Evolutionary conservation across 1,140 invertebrate genomes (phyloP).

Genomic region (Tyrophagus putrescentiae): DNA sequence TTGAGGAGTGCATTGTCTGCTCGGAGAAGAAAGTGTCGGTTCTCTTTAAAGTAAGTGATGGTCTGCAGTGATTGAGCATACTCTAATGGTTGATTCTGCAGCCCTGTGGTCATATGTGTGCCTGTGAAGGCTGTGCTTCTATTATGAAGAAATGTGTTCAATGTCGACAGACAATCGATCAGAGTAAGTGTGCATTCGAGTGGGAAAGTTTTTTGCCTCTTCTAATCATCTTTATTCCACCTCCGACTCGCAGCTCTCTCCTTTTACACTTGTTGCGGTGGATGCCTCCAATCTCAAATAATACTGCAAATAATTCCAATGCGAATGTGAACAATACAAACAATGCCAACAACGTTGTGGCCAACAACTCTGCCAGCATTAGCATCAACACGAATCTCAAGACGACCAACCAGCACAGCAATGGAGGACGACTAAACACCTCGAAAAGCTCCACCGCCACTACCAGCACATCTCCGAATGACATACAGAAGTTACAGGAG

Average conservation of each 20-base stretch:
- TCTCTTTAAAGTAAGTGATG: conserved; percentile 48
- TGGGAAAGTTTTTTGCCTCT: neutral
- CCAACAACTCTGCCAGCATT: conserved; percentile 24
- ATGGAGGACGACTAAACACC: conserved; percentile 32
- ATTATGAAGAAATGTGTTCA: conserved; percentile 94
- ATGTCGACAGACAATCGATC: conserved; percentile 72
- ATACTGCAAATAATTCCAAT: neutral
- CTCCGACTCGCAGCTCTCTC: conserved; percentile 40
- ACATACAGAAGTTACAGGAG: conserved; percentile 85
- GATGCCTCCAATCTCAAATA: conserved; percentile 22
- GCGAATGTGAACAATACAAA: neutral
- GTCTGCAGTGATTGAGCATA: neutral
- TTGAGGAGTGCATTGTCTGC: conserved; percentile 90
- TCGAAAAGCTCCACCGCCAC: conserved; percentile 80
- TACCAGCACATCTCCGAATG: conserved; percentile 51
- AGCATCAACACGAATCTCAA: conserved; percentile 10
- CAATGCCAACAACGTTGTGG: neutral
- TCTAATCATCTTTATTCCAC: neutral
- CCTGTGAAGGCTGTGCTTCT: conserved; percentile 74
- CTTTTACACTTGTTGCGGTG: conserved; percentile 48
- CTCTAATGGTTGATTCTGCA: neutral
- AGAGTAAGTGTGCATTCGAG: conserved; percentile 27
- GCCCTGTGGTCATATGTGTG: conserved; percentile 87
- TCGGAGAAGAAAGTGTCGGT: conserved; percentile 79
- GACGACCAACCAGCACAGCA: conserved; percentile 19